Conservation (phyloP, 2,888 invertebrate species). For the Melinopterus prodromus region DNA sequence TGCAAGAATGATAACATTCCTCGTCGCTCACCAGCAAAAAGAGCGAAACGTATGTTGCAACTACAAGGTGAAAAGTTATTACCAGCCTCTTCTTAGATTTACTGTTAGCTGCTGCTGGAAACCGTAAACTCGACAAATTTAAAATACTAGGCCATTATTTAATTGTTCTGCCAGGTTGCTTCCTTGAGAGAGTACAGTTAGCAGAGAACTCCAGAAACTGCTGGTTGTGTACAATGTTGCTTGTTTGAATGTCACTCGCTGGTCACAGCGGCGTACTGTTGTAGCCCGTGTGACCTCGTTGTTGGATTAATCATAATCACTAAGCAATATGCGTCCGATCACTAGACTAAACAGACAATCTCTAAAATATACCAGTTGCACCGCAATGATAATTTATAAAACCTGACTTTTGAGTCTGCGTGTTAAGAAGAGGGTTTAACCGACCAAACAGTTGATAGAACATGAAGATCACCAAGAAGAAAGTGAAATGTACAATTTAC, state of each 20-base stretch:
- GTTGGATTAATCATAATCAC: background rate
- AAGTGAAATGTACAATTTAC: background rate
- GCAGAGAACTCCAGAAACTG: background rate
- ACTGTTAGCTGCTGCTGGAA: background rate
- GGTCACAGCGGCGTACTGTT: background rate
- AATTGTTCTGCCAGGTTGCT: background rate
- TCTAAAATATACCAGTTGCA: background rate
- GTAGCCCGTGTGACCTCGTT: background rate
- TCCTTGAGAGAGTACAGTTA: background rate
- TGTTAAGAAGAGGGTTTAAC: background rate
- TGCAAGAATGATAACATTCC: background rate
- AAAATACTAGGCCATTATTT: background rate
- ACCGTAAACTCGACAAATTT: background rate
- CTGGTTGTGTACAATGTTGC: background rate
- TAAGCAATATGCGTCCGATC: background rate
- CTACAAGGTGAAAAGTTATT: background rate
- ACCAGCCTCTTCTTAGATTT: background rate
- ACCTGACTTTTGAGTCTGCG: background rate
- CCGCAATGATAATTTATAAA: background rate
- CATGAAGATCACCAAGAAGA: background rate
- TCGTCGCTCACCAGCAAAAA: background rate
- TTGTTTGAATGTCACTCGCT: background rate
- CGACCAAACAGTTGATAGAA: background rate
- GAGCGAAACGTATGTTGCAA: background rate
- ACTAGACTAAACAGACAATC: background rate